Percentiles rank a stretch among this genome's conserved stretches.
Evolutionary conservation across 2,797 vertebrate species (phyloP).

Genomic region (Gambelia wislizenii): DNA sequence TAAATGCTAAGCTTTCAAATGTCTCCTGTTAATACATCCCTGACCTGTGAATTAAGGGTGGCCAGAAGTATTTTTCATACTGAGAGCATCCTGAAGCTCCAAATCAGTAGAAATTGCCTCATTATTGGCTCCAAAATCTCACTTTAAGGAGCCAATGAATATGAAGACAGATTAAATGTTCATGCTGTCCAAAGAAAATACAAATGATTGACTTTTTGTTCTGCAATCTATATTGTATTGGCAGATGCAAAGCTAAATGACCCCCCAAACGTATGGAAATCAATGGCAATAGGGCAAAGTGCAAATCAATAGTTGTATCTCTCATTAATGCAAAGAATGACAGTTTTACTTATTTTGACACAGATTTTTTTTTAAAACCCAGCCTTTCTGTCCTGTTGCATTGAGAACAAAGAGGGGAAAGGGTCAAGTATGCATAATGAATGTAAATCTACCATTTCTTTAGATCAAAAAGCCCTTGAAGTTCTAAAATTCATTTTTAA

Average conservation of each 20-base stretch:
- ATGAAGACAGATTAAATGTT: constrained; percentile 60
- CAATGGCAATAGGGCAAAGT: constrained; percentile 59
- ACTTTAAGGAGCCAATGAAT: constrained; percentile 45
- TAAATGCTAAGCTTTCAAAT: constrained; percentile 21
- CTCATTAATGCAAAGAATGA: constrained; percentile 70
- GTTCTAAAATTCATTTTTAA: constrained; percentile 74
- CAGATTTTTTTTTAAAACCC: constrained; percentile 41
- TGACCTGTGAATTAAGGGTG: constrained; percentile 42
- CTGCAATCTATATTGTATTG: constrained; percentile 69
- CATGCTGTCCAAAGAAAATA: constrained; percentile 53
- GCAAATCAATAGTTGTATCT: constrained; percentile 72
- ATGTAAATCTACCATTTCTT: constrained; percentile 66
- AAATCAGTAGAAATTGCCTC: constrained; percentile 34
- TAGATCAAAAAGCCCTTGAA: constrained; percentile 54
- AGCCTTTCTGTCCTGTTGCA: constrained; percentile 50
- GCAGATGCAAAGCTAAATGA: constrained; percentile 53
- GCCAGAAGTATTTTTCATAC: constrained; percentile 39
- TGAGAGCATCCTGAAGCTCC: constrained; percentile 31
- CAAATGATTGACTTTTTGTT: constrained; percentile 64
- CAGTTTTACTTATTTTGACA: constrained; percentile 73
- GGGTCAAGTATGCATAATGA: constrained; percentile 75
- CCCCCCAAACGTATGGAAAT: constrained; percentile 54
- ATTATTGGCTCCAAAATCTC: constrained; percentile 43
- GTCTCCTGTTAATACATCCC: not conserved
- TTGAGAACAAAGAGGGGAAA: constrained; percentile 69